phyloP scores from a whole-genome alignment of 2,888 invertebrate species.

The Agriopis leucophaearia region DNA sequence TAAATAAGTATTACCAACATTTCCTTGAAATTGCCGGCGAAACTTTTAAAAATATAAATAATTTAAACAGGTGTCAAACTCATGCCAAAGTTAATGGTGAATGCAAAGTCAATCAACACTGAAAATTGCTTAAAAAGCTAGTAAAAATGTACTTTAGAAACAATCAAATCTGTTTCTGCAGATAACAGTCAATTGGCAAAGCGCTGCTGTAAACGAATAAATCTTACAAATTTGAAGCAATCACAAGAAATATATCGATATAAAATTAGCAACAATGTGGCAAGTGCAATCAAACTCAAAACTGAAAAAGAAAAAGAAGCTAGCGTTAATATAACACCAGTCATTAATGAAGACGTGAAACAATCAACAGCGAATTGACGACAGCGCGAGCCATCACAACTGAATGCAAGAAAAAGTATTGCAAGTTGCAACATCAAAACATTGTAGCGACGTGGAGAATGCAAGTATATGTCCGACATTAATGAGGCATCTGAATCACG shows the following conservation, averaged over 20 bases:
- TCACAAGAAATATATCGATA: conserved; percentile 10
- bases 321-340: background rate
- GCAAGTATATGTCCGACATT: conserved; percentile 62
- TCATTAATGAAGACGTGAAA: conserved; percentile 29
- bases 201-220: conserved; percentile 24
- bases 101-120: conserved; percentile 27
- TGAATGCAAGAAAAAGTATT: conserved; percentile 44
- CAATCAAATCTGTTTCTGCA: conserved; percentile 18
- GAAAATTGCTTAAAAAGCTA: conserved; percentile 20
- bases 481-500: conserved; percentile 76
- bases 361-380: conserved; percentile 25
- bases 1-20: conserved; percentile 18
- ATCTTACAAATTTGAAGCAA: conserved; percentile 17
- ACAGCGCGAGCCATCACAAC: conserved; percentile 22
- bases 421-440: conserved; percentile 43
- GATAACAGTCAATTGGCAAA: conserved; percentile 16
- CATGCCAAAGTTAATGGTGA: conserved; percentile 17
- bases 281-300: conserved; percentile 14
- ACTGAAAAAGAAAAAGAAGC: conserved; percentile 1
- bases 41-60: conserved; percentile 32
- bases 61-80: conserved; percentile 29
- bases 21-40: conserved; percentile 20
- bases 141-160: conserved; percentile 19
- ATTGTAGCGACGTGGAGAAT: conserved; percentile 57
- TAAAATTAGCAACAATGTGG: conserved; percentile 5